Percentiles rank a stretch among this genome's conserved stretches.
Conservation (phyloP, 2,888 invertebrate genomes). For the Drosophila cracens region DNA sequence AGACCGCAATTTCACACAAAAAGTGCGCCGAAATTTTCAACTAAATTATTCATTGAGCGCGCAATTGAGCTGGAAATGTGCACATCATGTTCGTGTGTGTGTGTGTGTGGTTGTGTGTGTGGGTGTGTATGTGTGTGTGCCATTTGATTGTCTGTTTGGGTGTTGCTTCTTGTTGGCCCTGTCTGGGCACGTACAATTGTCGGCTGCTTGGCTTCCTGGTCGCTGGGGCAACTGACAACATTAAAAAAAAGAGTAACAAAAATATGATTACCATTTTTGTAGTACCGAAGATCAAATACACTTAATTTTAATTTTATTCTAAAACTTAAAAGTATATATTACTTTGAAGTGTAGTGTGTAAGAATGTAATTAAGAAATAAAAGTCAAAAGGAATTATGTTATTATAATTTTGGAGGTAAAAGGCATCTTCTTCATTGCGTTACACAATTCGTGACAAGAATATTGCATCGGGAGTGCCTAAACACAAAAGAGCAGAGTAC, state of each 20-base stretch:
- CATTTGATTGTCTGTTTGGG: constrained; percentile 58
- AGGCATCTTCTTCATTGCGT: no score
- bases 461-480: neutral
- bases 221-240: constrained; percentile 36
- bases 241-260: constrained; percentile 12
- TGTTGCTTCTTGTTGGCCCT: constrained; percentile 21
- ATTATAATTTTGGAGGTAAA: neutral
- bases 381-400: rapidly evolving
- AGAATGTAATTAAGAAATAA: neutral
- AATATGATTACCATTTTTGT: neutral
- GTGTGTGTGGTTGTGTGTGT: neutral
- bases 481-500: neutral
- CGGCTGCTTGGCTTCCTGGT: constrained; percentile 61
- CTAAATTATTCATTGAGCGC: constrained; percentile 79
- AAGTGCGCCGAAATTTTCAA: constrained; percentile 77
- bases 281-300: constrained; percentile 1
- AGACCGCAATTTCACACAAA: constrained; percentile 68
- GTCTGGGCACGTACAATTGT: constrained; percentile 67
- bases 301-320: neutral
- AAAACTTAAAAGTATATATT: neutral
- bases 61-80: constrained; percentile 80
- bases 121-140: constrained; percentile 12
- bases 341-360: no score
- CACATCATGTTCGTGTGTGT: constrained; percentile 17
- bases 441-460: neutral